phyloP scores from a whole-genome alignment of 1,140 invertebrate species.

The Scaptomyza montana region DNA sequence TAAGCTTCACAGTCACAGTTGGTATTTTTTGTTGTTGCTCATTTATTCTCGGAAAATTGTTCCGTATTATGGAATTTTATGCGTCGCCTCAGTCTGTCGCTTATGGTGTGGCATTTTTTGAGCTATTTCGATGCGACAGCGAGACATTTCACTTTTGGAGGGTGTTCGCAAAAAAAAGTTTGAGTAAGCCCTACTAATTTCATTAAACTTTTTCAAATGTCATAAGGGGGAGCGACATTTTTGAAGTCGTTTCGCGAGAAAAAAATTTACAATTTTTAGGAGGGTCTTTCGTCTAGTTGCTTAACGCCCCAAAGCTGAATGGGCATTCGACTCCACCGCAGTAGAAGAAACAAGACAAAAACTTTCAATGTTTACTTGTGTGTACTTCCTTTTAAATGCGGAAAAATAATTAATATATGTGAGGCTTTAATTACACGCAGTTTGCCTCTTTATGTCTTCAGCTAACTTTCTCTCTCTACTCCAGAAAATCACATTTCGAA shows the following conservation, averaged over 20 bases:
- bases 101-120: conserved; percentile 6
- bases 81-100: neutral
- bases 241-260: conserved; percentile 17
- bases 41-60: conserved; percentile 11
- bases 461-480: neutral
- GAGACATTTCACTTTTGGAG: conserved; percentile 20
- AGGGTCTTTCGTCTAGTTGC: conserved; percentile 34
- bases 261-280: conserved; percentile 39
- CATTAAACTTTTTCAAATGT: conserved; percentile 48
- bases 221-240: conserved; percentile 22
- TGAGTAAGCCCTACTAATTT: conserved; percentile 37
- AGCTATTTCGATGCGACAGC: neutral
- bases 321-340: neutral
- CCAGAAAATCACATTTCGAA: neutral
- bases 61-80: conserved; percentile 11
- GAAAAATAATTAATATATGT: conserved; percentile 47
- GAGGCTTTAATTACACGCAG: conserved; percentile 26
- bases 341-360: neutral
- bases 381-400: neutral
- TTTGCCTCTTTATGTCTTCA: neutral
- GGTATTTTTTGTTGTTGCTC: conserved; percentile 9
- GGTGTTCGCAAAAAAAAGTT: too few relatives aligned
- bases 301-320: conserved; percentile 10
- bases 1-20: neutral
- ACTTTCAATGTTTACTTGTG: conserved; percentile 10